A percentile compares a stretch with the other conserved stretches of the same genome.
Evolutionary conservation across 1,140 invertebrate species (phyloP).

Genomic region (Bicyclus anynana): DNA sequence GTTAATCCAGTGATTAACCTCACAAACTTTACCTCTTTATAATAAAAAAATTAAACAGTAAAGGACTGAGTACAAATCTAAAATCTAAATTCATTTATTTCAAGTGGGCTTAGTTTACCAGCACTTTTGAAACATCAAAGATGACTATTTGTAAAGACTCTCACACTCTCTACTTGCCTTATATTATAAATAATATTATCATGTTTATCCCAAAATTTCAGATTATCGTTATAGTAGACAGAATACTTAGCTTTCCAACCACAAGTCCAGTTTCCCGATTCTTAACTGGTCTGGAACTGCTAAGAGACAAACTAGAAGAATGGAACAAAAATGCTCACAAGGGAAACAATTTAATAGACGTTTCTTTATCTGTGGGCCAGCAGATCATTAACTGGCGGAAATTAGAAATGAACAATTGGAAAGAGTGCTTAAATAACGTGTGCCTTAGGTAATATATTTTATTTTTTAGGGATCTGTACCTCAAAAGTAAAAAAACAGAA

Average conservation of each 20-base stretch:
- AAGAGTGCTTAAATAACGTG: constrained; percentile 83
- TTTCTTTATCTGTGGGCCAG: constrained; percentile 84
- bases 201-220: constrained; percentile 42
- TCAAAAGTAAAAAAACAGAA: too few relatives aligned
- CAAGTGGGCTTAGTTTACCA: too few relatives aligned
- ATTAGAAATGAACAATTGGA: constrained; percentile 93
- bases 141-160: too few relatives aligned
- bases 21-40: too few relatives aligned
- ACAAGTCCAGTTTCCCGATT: constrained; percentile 91
- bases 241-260: constrained; percentile 88
- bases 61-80: too few relatives aligned
- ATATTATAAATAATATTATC: too few relatives aligned
- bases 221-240: constrained; percentile 83
- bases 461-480: not conserved
- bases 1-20: too few relatives aligned
- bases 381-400: constrained; percentile 95
- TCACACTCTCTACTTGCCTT: too few relatives aligned
- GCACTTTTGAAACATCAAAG: too few relatives aligned
- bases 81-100: too few relatives aligned
- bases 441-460: constrained; percentile 66
- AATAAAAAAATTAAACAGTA: too few relatives aligned
- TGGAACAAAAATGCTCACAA: constrained; percentile 96
- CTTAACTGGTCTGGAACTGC: constrained; percentile 92
- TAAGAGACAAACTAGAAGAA: constrained; percentile 89
- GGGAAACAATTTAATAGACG: constrained; percentile 87